Percentiles rank a stretch among this genome's conserved stretches.
Evolutionary conservation across 2,888 invertebrate genomes (phyloP).

Genomic region (Platycheirus albimanus): DNA sequence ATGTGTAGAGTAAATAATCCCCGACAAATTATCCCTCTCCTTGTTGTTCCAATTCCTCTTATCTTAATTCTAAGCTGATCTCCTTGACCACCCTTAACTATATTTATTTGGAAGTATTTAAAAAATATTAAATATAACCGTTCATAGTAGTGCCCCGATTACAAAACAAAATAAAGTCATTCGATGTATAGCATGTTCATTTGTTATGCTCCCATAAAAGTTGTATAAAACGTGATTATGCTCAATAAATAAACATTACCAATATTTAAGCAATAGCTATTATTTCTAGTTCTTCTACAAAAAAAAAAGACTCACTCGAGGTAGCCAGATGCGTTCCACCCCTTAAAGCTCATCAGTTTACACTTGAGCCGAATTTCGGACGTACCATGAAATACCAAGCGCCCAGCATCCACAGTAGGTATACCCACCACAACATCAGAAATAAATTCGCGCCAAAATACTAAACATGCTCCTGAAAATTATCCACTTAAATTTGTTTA

Average conservation of each 20-base stretch:
- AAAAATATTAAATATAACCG: slow-evolving; percentile 18
- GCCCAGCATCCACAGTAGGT: no score
- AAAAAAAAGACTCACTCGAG: no score
- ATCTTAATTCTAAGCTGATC: slow-evolving; percentile 35
- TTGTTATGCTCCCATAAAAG: slow-evolving; percentile 13
- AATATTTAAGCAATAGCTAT: no score
- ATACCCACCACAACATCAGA: no score
- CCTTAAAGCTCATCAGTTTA: no score
- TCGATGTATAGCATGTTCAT: slow-evolving; percentile 9
- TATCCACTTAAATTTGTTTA: no score
- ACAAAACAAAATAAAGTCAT: slow-evolving; percentile 24
- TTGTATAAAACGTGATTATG: slow-evolving; percentile 48
- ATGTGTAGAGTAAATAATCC: slow-evolving; percentile 52
- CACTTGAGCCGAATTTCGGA: no score
- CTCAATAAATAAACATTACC: slow-evolving; percentile 59
- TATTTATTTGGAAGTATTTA: slow-evolving; percentile 58
- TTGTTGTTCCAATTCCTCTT: not conserved
- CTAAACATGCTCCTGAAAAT: no score
- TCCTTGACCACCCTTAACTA: slow-evolving; percentile 19
- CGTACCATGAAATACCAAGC: no score
- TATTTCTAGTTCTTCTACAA: no score
- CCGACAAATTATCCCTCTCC: slow-evolving; percentile 28
- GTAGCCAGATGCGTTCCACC: no score
- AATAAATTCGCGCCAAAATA: no score
- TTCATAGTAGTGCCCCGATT: not conserved